phyloP scores from a whole-genome alignment of 2,797 vertebrate species.

The Rhincodon typus region DNA sequence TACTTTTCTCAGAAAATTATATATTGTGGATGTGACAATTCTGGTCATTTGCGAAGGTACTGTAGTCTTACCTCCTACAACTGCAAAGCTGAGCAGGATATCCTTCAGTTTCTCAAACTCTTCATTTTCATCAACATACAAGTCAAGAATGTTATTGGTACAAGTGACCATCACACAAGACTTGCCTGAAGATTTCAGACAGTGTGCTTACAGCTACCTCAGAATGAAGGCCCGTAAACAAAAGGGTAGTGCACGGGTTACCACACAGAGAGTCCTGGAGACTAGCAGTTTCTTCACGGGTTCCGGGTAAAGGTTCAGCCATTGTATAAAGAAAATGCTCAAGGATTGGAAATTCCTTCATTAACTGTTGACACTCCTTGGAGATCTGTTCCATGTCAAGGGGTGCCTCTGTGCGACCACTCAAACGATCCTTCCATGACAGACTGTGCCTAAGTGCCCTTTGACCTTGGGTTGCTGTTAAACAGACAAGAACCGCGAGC shows the following conservation, averaged over 20 bases:
- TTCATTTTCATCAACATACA: constrained; percentile 64
- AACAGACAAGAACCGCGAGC: constrained; percentile 70
- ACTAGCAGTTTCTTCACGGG: constrained; percentile 48
- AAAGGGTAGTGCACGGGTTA: constrained; percentile 59
- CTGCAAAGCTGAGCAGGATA: constrained; percentile 72
- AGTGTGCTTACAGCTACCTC: constrained; percentile 57
- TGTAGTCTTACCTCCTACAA: constrained; percentile 65
- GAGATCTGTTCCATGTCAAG: constrained; percentile 76
- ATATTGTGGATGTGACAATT: not conserved
- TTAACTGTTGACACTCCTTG: constrained; percentile 70
- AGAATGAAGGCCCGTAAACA: constrained; percentile 75
- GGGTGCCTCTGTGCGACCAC: constrained; percentile 66
- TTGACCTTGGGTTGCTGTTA: constrained; percentile 64
- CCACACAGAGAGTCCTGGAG: constrained; percentile 66
- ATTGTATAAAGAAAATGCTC: constrained; percentile 65
- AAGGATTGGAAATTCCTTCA: constrained; percentile 75
- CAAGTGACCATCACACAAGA: constrained; percentile 62
- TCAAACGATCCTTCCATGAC: constrained; percentile 78
- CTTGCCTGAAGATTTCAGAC: constrained; percentile 70
- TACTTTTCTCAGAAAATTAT: not conserved
- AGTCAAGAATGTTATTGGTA: constrained; percentile 68
- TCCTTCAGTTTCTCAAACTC: constrained; percentile 67
- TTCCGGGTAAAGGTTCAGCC: constrained; percentile 65
- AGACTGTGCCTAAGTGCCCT: constrained; percentile 64
- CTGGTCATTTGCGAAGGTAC: not conserved